Evolutionary conservation across 2,113 vertebrate genomes (phyloP).

Genomic region (Entomyzon cyanotis): DNA sequence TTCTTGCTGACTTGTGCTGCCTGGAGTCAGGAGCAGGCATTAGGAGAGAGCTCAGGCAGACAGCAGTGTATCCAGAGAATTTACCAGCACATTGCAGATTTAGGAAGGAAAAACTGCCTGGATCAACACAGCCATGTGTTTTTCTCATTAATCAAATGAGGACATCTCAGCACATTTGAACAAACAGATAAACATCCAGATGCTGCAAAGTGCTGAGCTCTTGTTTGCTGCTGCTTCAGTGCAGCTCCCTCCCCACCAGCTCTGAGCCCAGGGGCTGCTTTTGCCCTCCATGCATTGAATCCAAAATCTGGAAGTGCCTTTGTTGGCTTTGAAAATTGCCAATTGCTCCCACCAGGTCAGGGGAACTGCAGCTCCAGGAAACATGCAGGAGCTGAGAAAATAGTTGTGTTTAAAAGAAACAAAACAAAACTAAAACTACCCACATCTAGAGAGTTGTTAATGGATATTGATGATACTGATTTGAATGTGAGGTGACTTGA

Average conservation of each 20-base stretch:
- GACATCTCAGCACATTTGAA: neutral
- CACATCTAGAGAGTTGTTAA: neutral
- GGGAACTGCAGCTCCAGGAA: neutral
- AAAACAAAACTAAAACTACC: accelerated
- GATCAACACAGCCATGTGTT: neutral
- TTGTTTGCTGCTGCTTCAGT: neutral
- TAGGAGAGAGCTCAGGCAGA: neutral
- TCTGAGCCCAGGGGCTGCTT: neutral
- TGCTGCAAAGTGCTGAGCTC: neutral
- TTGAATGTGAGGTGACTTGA: neutral
- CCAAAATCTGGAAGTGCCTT: neutral
- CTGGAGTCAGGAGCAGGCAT: neutral
- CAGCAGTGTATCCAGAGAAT: neutral
- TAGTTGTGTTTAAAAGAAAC: neutral
- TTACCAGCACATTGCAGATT: neutral
- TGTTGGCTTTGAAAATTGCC: neutral
- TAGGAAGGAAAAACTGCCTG: neutral
- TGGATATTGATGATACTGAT: neutral
- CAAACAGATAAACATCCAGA: neutral
- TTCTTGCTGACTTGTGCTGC: neutral
- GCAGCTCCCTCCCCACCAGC: neutral
- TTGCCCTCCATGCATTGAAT: neutral
- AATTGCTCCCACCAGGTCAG: neutral
- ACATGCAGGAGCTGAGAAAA: neutral
- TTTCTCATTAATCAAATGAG: neutral